phyloP scores from a whole-genome alignment of 2,113 vertebrate genomes.

The Myotis davidii region DNA sequence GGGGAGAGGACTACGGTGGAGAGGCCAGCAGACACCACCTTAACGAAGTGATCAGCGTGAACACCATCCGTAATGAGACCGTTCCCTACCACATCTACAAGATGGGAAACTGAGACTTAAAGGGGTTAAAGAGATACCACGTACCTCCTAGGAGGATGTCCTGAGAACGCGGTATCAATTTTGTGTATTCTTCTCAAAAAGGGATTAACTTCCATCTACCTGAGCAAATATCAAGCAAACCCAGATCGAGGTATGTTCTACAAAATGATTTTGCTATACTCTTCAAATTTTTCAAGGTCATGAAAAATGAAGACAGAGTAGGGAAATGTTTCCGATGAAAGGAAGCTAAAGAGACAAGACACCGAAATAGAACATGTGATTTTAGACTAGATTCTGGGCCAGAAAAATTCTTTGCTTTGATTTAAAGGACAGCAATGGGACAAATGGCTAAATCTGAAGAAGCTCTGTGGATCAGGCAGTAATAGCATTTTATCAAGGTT shows the following conservation, averaged over 20 bases:
- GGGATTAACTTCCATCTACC: background rate
- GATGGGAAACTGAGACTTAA: background rate
- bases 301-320: background rate
- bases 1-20: background rate
- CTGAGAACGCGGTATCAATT: background rate
- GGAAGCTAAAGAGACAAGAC: background rate
- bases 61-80: background rate
- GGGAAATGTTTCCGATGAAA: background rate
- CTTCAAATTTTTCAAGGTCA: background rate
- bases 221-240: background rate
- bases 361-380: background rate
- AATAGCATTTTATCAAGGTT: background rate
- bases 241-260: background rate
- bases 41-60: background rate
- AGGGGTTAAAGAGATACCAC: background rate
- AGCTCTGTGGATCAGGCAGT: background rate
- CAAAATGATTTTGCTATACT: background rate
- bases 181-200: background rate
- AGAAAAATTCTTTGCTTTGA: background rate
- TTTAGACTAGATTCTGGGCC: background rate
- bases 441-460: background rate
- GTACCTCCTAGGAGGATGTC: fast-evolving
- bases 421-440: background rate
- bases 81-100: background rate
- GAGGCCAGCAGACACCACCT: background rate